phyloP scores from a whole-genome alignment of 2,797 vertebrate species.

The Smutsia temminckii region DNA sequence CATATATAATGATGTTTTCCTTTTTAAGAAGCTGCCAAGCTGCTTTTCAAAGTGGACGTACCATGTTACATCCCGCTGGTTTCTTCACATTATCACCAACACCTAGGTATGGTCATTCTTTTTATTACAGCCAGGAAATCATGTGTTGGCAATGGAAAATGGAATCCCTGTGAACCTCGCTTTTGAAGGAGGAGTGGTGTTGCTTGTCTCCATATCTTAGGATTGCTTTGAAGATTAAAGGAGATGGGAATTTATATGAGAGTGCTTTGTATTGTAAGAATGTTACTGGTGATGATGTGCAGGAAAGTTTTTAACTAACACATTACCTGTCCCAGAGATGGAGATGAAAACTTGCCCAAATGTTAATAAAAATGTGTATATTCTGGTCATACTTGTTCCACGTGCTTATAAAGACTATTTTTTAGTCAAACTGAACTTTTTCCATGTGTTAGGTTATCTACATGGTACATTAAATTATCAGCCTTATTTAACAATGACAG shows the following conservation, averaged over 20 bases:
- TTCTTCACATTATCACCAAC: background rate
- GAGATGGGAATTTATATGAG: background rate
- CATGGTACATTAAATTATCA: slow-evolving; percentile 54
- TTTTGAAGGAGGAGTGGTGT: background rate
- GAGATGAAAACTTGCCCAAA: slow-evolving; percentile 13
- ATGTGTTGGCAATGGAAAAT: background rate
- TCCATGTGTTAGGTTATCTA: slow-evolving; percentile 19
- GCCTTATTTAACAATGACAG: slow-evolving; percentile 61
- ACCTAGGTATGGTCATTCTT: background rate
- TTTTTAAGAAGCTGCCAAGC: background rate
- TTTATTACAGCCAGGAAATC: background rate
- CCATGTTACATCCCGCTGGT: background rate
- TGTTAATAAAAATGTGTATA: slow-evolving; percentile 37
- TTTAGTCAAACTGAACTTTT: slow-evolving; percentile 26
- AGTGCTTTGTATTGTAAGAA: background rate
- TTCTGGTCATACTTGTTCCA: background rate
- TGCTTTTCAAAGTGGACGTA: background rate
- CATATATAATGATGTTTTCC: background rate
- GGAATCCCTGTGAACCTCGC: background rate
- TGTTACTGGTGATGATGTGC: background rate
- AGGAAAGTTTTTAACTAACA: background rate
- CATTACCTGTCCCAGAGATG: background rate
- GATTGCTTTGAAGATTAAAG: slow-evolving; percentile 32
- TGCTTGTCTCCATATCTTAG: background rate
- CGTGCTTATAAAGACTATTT: slow-evolving; percentile 29